Evolutionary conservation across 2,888 invertebrate genomes (phyloP).

Genomic region (Hyles lineata): DNA sequence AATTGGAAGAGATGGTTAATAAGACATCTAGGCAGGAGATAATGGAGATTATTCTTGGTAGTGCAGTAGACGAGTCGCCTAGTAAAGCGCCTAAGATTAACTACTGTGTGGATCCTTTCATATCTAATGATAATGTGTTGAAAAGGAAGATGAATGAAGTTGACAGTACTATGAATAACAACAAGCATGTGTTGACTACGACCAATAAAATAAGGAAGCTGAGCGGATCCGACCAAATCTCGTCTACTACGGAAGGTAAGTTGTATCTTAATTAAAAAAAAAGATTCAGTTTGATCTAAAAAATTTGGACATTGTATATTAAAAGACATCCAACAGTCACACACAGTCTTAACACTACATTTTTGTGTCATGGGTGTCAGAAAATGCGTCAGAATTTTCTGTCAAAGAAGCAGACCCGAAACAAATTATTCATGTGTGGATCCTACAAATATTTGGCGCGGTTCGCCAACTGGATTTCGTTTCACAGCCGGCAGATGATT

Average conservation of each 20-base stretch:
- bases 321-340: neutral
- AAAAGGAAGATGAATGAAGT: constrained; percentile 67
- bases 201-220: constrained; percentile 69
- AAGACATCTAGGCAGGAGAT: constrained; percentile 78
- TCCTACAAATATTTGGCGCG: neutral
- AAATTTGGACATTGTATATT: neutral
- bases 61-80: constrained; percentile 57
- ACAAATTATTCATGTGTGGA: neutral
- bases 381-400: no score
- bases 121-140: constrained; percentile 55
- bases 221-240: constrained; percentile 75
- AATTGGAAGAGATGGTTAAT: constrained; percentile 76
- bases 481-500: neutral
- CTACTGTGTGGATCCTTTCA: constrained; percentile 66
- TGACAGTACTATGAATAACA: constrained; percentile 68
- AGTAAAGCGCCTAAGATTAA: constrained; percentile 72
- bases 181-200: constrained; percentile 63
- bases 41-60: constrained; percentile 82
- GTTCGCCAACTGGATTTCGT: neutral
- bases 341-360: neutral
- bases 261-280: neutral
- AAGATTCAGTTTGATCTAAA: neutral
- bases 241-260: constrained; percentile 77
- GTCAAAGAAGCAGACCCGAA: no score
- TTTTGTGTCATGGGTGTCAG: neutral